Base-by-base conservation (phyloP, 2,113 vertebrate species). In the Anseranas semipalmata region DNA sequence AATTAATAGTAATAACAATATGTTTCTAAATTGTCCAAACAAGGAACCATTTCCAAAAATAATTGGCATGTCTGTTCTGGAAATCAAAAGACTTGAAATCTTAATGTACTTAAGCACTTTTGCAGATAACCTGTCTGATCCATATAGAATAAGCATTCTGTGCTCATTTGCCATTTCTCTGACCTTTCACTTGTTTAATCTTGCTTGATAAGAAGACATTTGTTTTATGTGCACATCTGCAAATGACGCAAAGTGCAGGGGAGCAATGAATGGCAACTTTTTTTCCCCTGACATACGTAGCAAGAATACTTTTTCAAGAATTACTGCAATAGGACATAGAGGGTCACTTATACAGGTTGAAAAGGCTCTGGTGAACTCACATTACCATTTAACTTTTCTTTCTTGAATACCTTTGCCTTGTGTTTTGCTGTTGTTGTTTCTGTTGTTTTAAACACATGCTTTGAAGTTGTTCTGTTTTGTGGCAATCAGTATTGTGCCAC, bases 121-220 rank as follows among this genome's bases (percentile, higher is more conserved):
- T 76, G 41, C 59, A 80, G 50, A 24, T 53, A 19, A 8, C 2
- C 33, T 52, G 24, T 50, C 43, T 70, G 35, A 75, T 81, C 62
- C 55, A 7, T 53, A 33, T 0, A 11, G 50, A 62, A 45, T 58
- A 66, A 79, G 12, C 7, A 8, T 76, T 82, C 58, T 20, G 15
- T n/a, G 45, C 3, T 12, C 53, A 52, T 83, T 85, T 79, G 55
- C 48, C 45, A 33, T 50, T 58, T 32, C 33, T 58, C 78, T 87
- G 81, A 87, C 87, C 71, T 91, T 94, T 89, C 16, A 27, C 45
- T 89, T 79, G 45, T 74, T 85, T 86, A 87, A 62, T 68, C 73
- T 78, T 82, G 41, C 52, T 56, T 72, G 60, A 85, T 86, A 67
- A 80, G 63, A 59, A 88, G 50, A 62, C 15, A 18, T 93, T 87